Conservation (phyloP, 2,113 vertebrate species). For the Syngnathus typhle region DNA sequence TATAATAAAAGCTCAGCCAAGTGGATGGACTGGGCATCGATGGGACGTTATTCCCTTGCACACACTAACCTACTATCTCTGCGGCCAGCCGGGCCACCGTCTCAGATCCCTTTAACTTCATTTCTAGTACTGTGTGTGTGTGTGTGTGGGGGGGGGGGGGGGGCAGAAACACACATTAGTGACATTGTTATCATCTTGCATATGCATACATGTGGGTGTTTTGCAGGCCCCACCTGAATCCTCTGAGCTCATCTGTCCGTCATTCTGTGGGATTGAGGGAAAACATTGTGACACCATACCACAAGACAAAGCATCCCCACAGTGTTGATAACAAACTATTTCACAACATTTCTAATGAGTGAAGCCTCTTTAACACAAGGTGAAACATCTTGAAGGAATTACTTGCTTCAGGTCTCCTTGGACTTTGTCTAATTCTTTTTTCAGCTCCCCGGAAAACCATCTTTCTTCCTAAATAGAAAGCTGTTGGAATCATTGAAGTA, state of each 20-base stretch:
- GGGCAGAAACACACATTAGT: conserved; percentile 22
- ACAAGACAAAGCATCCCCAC: conserved; percentile 18
- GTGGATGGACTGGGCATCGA: neutral
- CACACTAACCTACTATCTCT: conserved; percentile 89
- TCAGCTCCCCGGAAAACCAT: conserved; percentile 97
- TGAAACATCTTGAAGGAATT: conserved; percentile 84
- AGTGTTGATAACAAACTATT: conserved; percentile 2
- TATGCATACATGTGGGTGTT: neutral
- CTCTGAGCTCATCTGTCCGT: conserved; percentile 73
- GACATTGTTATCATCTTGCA: neutral
- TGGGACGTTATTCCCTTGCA: neutral
- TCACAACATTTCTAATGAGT: neutral
- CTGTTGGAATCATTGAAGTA: too few relatives aligned
- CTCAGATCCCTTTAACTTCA: conserved; percentile 85
- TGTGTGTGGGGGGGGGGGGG: too few relatives aligned
- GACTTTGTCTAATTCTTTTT: conserved; percentile 97
- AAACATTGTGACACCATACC: conserved; percentile 30
- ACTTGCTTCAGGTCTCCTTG: conserved; percentile 97
- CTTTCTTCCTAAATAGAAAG: conserved; percentile 86
- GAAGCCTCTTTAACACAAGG: conserved; percentile 28
- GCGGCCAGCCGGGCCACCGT: conserved; percentile 92
- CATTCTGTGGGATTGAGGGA: conserved; percentile 72
- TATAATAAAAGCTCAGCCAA: neutral
- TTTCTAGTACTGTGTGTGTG: conserved; percentile 87
- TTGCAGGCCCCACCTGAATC: conserved; percentile 75